Conservation (phyloP, 2,113 vertebrate species). For the Coturnix japonica region DNA sequence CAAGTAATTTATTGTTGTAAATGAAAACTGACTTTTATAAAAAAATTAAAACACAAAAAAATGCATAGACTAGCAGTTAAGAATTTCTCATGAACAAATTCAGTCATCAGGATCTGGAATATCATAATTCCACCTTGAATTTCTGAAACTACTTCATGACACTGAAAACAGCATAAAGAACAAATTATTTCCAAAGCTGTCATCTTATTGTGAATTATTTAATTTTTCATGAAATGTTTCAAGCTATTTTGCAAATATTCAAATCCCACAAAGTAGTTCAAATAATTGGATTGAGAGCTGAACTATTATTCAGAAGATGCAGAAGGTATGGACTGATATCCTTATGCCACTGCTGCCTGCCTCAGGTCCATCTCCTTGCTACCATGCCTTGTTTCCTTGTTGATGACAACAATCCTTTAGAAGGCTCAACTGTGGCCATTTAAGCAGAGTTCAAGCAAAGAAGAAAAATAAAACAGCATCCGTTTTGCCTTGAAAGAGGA, state of each 20-base stretch:
- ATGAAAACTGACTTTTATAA: neutral
- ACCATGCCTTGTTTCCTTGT: neutral
- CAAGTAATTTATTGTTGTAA: neutral
- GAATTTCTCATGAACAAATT: neutral
- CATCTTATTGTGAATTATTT: neutral
- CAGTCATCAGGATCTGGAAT: neutral
- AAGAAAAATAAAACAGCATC: neutral
- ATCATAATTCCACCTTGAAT: neutral
- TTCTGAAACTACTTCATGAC: neutral
- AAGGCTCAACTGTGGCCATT: neutral
- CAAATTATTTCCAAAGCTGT: neutral
- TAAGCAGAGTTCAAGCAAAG: neutral
- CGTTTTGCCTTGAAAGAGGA: neutral
- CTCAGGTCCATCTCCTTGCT: neutral
- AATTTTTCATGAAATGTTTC: neutral
- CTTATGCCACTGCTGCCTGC: rapidly evolving
- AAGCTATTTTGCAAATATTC: neutral
- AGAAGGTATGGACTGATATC: neutral
- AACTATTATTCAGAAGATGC: neutral
- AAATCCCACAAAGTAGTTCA: neutral
- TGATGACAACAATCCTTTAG: rapidly evolving
- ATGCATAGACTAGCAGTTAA: neutral
- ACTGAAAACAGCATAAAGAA: neutral
- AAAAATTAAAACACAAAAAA: neutral
- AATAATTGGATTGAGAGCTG: neutral